These are phyloP conservation scores for Apaloderma vittatum DNA, from an alignment of 2,113 vertebrate genomes.

Conservation along the genomic window DNA sequence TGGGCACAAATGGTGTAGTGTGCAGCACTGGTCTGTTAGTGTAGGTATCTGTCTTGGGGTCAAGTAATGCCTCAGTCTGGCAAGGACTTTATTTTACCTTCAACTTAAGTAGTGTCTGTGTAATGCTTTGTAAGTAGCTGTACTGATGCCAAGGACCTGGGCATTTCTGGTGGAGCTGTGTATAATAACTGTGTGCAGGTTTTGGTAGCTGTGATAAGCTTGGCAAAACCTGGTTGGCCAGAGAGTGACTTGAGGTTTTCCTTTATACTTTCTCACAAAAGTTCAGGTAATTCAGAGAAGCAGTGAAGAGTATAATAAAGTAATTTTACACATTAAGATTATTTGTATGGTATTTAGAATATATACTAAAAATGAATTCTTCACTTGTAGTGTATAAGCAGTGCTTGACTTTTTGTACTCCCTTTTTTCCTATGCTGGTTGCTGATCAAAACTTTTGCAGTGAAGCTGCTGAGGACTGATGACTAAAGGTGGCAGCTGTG, in stretches of 20 bases:
- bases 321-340: not conserved
- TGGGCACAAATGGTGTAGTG: not conserved
- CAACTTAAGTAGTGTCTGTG: not conserved
- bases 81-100: not conserved
- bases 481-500: not conserved
- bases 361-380: not conserved
- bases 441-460: not conserved
- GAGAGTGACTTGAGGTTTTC: not conserved
- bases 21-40: not conserved
- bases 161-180: not conserved
- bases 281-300: not conserved
- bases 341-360: not conserved
- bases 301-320: not conserved
- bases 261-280: not conserved
- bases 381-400: not conserved
- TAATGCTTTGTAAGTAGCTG: not conserved
- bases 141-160: not conserved
- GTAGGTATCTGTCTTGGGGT: not conserved
- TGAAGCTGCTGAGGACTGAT: not conserved
- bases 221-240: not conserved
- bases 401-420: not conserved
- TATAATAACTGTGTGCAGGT: not conserved
- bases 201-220: not conserved
- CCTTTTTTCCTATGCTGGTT: not conserved
- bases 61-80: not conserved